Evolutionary conservation across 2,888 invertebrate species (phyloP).

Genomic region (Euproctis similis): DNA sequence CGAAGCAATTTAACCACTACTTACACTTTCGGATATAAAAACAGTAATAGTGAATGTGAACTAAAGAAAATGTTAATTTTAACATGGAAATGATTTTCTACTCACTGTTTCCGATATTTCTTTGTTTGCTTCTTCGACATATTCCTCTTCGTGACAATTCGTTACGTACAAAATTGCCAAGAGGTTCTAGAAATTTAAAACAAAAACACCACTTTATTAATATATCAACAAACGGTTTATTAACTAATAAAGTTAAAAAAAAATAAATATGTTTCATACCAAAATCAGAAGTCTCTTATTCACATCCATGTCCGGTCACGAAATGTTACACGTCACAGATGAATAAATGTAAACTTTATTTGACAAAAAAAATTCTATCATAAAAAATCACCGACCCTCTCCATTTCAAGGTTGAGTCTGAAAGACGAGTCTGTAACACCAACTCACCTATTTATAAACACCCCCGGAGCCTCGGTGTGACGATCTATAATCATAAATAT

Average conservation of each 20-base stretch:
- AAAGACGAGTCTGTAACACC: constrained; percentile 47
- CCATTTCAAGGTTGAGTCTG: constrained; percentile 66
- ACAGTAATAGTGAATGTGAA: no score
- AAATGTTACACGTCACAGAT: constrained; percentile 31
- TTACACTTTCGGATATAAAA: no score
- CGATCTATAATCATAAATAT: constrained; percentile 18
- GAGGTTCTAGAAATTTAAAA: constrained; percentile 40
- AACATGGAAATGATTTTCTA: no score
- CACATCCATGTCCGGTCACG: constrained; percentile 49
- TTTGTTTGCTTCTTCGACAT: constrained; percentile 25
- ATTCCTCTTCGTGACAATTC: constrained; percentile 52
- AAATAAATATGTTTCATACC: neutral
- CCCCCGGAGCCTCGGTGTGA: no score
- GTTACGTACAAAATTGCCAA: constrained; percentile 49
- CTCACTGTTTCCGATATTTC: constrained; percentile 38
- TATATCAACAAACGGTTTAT: no score
- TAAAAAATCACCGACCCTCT: constrained; percentile 30
- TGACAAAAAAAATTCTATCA: constrained; percentile 18
- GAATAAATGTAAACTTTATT: no score
- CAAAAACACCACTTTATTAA: neutral
- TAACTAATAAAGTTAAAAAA: no score
- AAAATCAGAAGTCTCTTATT: constrained; percentile 12
- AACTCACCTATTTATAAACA: constrained; percentile 67
- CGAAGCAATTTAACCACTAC: no score
- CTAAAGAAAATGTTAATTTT: no score